A percentile compares a stretch with the other conserved stretches of the same genome.
Conservation (phyloP, 2,888 invertebrate species). For the Diaphora mendica region DNA sequence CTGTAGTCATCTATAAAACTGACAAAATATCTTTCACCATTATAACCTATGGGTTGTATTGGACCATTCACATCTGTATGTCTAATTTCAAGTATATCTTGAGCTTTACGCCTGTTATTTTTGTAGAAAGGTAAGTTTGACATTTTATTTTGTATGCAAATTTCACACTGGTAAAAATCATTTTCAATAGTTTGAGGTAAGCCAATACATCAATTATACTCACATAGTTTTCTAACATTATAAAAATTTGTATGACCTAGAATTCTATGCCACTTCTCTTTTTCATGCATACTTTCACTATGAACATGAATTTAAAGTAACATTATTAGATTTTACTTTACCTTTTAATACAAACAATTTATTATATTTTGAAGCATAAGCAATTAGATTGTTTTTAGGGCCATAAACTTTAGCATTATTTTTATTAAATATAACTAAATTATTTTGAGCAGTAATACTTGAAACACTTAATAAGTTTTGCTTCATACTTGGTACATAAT, state of each 20-base stretch:
- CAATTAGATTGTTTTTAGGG: too few species aligned
- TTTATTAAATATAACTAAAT: too few species aligned
- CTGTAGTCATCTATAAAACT: slow-evolving; percentile 42
- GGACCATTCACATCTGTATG: too few species aligned
- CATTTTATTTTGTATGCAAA: slow-evolving; percentile 7
- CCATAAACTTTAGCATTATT: too few species aligned
- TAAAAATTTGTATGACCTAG: slow-evolving; percentile 6
- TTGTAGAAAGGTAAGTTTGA: slow-evolving; percentile 5
- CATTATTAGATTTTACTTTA: too few species aligned
- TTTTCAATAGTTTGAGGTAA: slow-evolving; percentile 1
- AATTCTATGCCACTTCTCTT: neutral
- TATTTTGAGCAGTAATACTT: too few species aligned
- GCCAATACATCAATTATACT: neutral
- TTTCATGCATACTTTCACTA: neutral
- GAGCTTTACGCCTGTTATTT: slow-evolving; percentile 5
- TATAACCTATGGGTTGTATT: too few species aligned
- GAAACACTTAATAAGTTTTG: too few species aligned
- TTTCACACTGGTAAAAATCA: slow-evolving; percentile 4
- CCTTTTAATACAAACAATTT: too few species aligned
- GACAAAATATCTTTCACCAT: slow-evolving; percentile 48
- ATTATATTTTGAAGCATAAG: too few species aligned
- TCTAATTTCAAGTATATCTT: slow-evolving; percentile 12
- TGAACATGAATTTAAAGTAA: too few species aligned
- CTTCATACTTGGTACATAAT: too few species aligned
- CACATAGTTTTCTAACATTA: neutral